Conservation (phyloP, 2,888 invertebrate genomes). For the Ptychoptera contaminata region DNA sequence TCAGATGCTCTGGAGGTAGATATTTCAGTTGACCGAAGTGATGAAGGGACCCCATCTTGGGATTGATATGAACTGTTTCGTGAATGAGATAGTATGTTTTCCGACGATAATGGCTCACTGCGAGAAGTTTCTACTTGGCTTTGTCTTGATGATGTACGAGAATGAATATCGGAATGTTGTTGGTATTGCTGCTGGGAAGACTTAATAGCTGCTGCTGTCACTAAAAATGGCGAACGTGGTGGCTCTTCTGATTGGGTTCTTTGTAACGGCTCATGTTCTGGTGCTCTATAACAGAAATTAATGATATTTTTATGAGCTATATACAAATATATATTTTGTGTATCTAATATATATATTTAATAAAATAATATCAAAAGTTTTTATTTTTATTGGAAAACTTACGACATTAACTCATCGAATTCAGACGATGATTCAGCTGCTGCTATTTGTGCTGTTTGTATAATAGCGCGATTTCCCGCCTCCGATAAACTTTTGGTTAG, state of each 20-base stretch:
- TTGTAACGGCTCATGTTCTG: constrained; percentile 59
- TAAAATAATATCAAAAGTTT: neutral
- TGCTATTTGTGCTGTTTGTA: constrained; percentile 23
- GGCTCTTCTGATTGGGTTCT: constrained; percentile 77
- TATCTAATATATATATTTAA: too few relatives aligned
- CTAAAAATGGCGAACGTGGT: constrained; percentile 40
- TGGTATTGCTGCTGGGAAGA: constrained; percentile 9
- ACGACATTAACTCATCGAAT: constrained; percentile 7
- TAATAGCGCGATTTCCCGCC: constrained; percentile 36
- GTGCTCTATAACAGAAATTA: constrained; percentile 13
- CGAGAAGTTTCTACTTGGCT: constrained; percentile 11
- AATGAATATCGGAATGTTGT: constrained; percentile 23
- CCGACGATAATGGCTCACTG: constrained; percentile 13
- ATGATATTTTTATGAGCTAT: too few relatives aligned
- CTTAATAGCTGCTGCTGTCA: constrained; percentile 13
- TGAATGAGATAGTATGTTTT: constrained; percentile 13
- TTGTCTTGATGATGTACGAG: constrained; percentile 11
- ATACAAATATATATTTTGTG: too few relatives aligned
- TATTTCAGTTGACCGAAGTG: constrained; percentile 14
- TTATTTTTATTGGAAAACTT: constrained; percentile 18
- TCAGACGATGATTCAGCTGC: constrained; percentile 2
- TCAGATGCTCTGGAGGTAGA: constrained; percentile 10
- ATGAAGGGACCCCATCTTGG: constrained; percentile 14
- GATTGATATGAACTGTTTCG: constrained; percentile 13
- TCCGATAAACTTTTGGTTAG: constrained; percentile 74